These are phyloP conservation scores for Phataginus tricuspis DNA, from an alignment of 2,797 vertebrate genomes.

Conservation along the genomic window DNA sequence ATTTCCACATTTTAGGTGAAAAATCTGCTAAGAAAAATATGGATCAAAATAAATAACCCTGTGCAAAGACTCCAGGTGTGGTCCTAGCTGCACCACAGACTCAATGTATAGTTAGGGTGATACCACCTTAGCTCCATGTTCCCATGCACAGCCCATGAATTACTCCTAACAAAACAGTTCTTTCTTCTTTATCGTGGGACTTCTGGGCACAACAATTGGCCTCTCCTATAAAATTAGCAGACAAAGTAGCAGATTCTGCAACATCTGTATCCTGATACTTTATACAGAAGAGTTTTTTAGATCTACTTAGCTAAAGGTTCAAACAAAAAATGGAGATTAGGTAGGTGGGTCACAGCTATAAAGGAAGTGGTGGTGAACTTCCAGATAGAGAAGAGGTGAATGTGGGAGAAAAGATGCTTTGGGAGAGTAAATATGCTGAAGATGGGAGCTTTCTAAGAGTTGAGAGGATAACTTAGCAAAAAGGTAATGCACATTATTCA, in stretches of 20 bases:
- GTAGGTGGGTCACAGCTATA: neutral
- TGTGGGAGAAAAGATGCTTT: neutral
- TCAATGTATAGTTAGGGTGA: neutral
- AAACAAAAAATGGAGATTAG: neutral
- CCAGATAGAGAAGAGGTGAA: neutral
- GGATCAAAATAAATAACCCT: neutral
- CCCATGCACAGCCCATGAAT: neutral
- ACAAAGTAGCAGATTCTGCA: neutral
- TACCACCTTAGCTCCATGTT: neutral
- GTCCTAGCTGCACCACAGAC: neutral
- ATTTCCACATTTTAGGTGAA: neutral
- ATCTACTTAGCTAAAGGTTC: neutral
- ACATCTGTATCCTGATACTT: neutral
- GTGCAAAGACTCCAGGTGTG: neutral
- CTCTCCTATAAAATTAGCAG: neutral
- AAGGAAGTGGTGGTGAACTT: neutral
- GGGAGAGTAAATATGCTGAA: neutral
- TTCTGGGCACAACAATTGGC: neutral
- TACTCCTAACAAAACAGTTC: neutral
- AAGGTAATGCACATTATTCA: neutral
- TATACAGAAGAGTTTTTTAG: neutral
- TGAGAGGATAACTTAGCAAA: neutral
- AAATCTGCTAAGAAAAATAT: conserved; percentile 31
- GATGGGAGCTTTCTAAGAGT: neutral
- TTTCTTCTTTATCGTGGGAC: neutral